Evolutionary conservation across 2,113 vertebrate species (phyloP).

Genomic region (Cyrtonyx montezumae): DNA sequence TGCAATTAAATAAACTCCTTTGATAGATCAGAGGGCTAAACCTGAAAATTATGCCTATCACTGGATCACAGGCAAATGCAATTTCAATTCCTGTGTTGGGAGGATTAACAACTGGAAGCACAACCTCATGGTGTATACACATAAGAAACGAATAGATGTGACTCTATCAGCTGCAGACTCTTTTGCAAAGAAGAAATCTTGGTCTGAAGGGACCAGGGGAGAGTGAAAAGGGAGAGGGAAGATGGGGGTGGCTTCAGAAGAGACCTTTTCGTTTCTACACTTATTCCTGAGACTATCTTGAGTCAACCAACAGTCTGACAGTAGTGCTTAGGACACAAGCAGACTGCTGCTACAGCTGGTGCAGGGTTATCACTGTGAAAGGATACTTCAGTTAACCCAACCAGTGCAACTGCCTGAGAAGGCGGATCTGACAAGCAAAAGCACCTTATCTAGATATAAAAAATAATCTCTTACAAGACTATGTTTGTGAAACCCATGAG

Average conservation of each 20-base stretch:
- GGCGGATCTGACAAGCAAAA: not conserved
- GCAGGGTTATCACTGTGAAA: fast-evolving
- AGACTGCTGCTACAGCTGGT: not conserved
- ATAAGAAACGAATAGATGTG: not conserved
- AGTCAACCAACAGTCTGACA: not conserved
- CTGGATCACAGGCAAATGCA: not conserved
- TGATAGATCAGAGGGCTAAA: not conserved
- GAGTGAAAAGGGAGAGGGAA: not conserved
- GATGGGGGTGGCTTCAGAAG: not conserved
- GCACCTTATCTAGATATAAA: not conserved
- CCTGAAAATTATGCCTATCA: not conserved
- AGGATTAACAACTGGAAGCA: not conserved
- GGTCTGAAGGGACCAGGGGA: not conserved
- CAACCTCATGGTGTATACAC: not conserved
- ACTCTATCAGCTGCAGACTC: not conserved
- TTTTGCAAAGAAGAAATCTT: not conserved
- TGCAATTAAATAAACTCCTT: not conserved
- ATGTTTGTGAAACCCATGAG: not conserved
- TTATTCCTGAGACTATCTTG: not conserved
- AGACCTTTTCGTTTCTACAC: not conserved
- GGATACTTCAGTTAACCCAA: not conserved
- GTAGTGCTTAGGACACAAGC: fast-evolving
- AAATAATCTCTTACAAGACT: not conserved
- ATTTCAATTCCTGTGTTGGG: not conserved
- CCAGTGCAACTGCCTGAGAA: not conserved